These are phyloP conservation scores for Leistus spinibarbis DNA, from an alignment of 2,888 invertebrate species.

Conservation along the genomic window DNA sequence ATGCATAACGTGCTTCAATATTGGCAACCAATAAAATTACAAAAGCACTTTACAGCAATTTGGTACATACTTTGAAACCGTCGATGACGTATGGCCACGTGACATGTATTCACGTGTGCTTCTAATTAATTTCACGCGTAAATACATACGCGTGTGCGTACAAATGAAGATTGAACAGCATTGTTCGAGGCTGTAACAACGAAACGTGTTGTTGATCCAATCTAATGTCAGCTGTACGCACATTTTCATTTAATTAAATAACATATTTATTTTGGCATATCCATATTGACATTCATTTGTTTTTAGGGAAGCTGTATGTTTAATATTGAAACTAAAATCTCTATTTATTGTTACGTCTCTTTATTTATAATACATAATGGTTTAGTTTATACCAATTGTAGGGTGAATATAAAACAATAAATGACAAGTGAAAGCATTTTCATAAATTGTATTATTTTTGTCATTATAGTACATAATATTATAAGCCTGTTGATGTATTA, in stretches of 20 bases:
- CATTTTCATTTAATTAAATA: background rate
- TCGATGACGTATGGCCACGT: background rate
- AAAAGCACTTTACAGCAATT: background rate
- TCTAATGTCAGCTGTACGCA: background rate
- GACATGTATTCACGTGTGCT: background rate
- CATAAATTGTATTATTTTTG: too few species aligned
- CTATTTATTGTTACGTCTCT: too few species aligned
- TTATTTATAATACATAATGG: too few species aligned
- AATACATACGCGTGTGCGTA: background rate
- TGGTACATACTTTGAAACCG: background rate
- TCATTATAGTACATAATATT: too few species aligned
- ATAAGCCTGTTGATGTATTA: too few species aligned
- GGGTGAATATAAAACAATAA: too few species aligned
- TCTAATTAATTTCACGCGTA: background rate
- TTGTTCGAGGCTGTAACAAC: background rate
- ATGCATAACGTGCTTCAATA: background rate
- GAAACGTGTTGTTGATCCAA: background rate
- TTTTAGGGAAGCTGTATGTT: background rate
- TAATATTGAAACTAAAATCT: too few species aligned
- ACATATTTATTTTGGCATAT: background rate
- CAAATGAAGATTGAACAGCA: background rate
- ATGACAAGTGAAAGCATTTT: too few species aligned
- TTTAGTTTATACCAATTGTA: too few species aligned
- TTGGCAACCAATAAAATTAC: background rate
- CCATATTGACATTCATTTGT: background rate